Evolutionary conservation across 2,113 vertebrate genomes (phyloP).

Genomic region (Chamaetylas fuelleborni): DNA sequence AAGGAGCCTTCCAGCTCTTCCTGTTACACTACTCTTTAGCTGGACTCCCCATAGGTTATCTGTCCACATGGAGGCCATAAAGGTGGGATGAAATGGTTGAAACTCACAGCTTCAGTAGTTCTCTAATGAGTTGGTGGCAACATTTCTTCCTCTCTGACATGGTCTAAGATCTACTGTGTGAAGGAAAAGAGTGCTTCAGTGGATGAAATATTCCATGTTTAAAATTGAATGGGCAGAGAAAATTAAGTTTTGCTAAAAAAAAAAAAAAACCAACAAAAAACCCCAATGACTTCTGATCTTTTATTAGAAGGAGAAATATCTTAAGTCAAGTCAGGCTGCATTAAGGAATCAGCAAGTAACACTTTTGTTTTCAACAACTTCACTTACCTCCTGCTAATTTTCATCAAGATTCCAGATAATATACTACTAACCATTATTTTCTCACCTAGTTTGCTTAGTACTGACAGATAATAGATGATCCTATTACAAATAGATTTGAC

Average conservation of each 20-base stretch:
- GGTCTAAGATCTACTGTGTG: background rate
- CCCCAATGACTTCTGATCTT: background rate
- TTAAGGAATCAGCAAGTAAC: constrained; percentile 31
- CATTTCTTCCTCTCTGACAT: background rate
- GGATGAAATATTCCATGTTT: background rate
- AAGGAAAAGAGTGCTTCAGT: background rate
- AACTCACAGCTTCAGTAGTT: background rate
- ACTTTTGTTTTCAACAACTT: constrained; percentile 17
- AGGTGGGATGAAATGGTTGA: background rate
- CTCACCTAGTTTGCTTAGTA: constrained; percentile 64
- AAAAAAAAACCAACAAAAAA: background rate
- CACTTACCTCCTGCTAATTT: constrained; percentile 45
- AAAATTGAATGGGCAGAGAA: background rate
- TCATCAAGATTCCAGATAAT: constrained; percentile 45
- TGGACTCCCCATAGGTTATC: too few species aligned
- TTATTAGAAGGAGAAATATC: background rate
- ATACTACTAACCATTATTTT: constrained; percentile 64
- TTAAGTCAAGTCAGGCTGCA: background rate
- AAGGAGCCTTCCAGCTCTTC: background rate
- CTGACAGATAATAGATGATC: constrained; percentile 72
- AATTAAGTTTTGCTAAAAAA: background rate
- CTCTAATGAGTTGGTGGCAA: background rate
- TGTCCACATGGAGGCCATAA: background rate
- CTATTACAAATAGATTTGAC: constrained; percentile 71
- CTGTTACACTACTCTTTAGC: background rate